These are phyloP conservation scores for Anguilla megastoma DNA, from an alignment of 2,797 vertebrate genomes.

Conservation along the genomic window DNA sequence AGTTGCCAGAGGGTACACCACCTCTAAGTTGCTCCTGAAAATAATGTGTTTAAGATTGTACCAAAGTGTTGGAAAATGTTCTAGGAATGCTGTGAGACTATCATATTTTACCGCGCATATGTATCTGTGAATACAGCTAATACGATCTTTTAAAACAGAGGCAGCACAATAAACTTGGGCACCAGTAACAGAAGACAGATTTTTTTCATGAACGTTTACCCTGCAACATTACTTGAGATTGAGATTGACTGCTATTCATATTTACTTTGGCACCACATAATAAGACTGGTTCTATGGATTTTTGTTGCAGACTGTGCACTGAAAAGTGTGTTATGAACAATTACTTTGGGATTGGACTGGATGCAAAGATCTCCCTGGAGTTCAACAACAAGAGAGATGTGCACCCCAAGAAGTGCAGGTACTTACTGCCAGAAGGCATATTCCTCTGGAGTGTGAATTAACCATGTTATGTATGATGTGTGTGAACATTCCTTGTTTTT, in stretches of 20 bases:
- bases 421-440: slow-evolving; percentile 37
- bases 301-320: slow-evolving; percentile 75
- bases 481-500: background rate
- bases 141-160: background rate
- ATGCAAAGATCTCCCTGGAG: slow-evolving; percentile 95
- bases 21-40: background rate
- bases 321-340: slow-evolving; percentile 98
- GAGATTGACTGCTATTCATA: background rate
- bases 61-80: background rate
- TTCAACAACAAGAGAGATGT: slow-evolving; percentile 96
- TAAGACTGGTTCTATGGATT: background rate
- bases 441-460: background rate
- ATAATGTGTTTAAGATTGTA: background rate
- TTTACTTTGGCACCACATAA: background rate
- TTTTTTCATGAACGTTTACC: background rate
- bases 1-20: background rate
- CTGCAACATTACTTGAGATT: background rate
- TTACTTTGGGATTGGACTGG: slow-evolving; percentile 94
- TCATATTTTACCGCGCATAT: background rate
- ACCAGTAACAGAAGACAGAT: background rate
- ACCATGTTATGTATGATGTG: background rate
- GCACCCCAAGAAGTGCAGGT: slow-evolving; percentile 94
- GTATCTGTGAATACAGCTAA: background rate
- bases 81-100: background rate
- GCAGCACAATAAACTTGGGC: background rate